Conservation (phyloP, 2,888 invertebrate genomes). For the Microplitis deprimator region DNA sequence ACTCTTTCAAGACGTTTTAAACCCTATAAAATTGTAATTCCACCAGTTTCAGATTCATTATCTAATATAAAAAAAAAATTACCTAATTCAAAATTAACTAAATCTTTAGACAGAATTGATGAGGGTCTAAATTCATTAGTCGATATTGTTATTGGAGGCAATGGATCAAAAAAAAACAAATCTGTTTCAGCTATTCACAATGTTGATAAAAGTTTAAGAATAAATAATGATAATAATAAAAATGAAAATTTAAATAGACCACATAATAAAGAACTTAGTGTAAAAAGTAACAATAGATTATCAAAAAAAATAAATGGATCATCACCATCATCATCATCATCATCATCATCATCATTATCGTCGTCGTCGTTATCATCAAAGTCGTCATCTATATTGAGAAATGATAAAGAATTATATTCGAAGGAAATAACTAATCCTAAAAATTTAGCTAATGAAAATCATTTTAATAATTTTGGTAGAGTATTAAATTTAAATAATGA, state of each 20-base stretch:
- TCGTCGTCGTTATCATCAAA: neutral
- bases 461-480: conserved; percentile 25
- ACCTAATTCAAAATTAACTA: conserved; percentile 73
- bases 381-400: conserved; percentile 55
- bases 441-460: conserved; percentile 24
- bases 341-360: neutral
- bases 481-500: conserved; percentile 28
- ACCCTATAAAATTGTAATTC: neutral
- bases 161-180: conserved; percentile 62
- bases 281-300: neutral
- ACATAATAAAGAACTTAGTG: neutral
- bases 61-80: conserved; percentile 36
- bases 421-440: conserved; percentile 46
- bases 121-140: conserved; percentile 82
- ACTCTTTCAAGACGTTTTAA: neutral
- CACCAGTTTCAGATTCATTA: neutral
- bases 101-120: conserved; percentile 85
- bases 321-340: neutral
- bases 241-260: neutral
- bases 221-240: neutral
- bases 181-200: neutral
- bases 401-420: conserved; percentile 60
- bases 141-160: conserved; percentile 79
- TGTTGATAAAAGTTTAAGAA: neutral
- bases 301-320: neutral